phyloP scores from a whole-genome alignment of 2,888 invertebrate genomes.

The Pachydiplax longipennis region DNA sequence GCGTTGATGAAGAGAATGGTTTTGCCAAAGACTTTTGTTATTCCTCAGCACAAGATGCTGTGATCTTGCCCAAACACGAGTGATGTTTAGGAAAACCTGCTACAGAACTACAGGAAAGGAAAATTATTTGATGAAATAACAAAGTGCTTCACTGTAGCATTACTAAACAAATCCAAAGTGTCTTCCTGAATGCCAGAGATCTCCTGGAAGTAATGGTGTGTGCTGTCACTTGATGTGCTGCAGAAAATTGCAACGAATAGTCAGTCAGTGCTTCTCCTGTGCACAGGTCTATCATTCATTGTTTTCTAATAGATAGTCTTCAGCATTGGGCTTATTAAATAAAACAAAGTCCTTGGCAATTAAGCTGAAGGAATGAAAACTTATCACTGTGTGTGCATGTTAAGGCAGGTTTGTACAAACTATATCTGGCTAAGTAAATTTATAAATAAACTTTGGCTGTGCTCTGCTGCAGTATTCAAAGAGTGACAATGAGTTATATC shows the following conservation, averaged over 20 bases:
- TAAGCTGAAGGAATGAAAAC: constrained; percentile 40
- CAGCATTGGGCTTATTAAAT: constrained; percentile 40
- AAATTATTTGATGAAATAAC: constrained; percentile 25
- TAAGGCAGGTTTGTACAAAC: constrained; percentile 42
- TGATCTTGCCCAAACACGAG: constrained; percentile 29
- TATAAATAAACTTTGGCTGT: constrained; percentile 43
- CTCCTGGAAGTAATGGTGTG: constrained; percentile 43
- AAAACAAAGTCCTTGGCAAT: constrained; percentile 14
- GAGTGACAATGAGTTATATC: constrained; percentile 42
- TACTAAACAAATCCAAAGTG: constrained; percentile 47
- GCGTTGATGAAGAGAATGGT: constrained; percentile 24
- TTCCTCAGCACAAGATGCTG: constrained; percentile 44
- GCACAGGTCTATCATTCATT: constrained; percentile 40
- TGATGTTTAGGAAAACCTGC: constrained; percentile 38
- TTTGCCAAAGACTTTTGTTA: constrained; percentile 41
- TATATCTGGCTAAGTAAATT: constrained; percentile 44
- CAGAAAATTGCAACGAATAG: constrained; percentile 36
- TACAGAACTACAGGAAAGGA: constrained; percentile 25
- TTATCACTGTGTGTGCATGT: constrained; percentile 44
- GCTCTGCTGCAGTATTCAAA: constrained; percentile 44
- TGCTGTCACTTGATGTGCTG: constrained; percentile 45
- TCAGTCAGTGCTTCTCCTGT: constrained; percentile 33
- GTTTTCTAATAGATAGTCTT: constrained; percentile 41
- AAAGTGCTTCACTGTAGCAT: constrained; percentile 42
- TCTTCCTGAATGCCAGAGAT: constrained; percentile 46